Evolutionary conservation across 2,113 vertebrate species (phyloP).

Genomic region (Eurypyga helias): DNA sequence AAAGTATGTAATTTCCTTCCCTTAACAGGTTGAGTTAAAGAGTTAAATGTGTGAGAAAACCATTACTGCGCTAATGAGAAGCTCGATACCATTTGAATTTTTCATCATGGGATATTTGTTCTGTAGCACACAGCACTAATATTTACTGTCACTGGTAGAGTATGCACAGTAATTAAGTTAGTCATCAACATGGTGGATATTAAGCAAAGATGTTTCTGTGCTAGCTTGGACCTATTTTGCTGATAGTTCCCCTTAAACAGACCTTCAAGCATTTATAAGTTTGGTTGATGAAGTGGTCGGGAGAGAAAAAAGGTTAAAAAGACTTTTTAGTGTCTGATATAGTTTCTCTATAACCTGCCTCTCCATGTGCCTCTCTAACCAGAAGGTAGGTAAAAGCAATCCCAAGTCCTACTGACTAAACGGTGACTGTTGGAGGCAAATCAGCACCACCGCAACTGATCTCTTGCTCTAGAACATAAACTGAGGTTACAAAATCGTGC

Average conservation of each 20-base stretch:
- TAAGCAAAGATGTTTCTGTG: constrained; percentile 19
- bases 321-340: neutral
- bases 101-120: constrained; percentile 65
- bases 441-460: neutral
- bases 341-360: neutral
- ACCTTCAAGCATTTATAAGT: neutral
- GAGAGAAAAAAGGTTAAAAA: neutral
- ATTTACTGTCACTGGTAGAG: constrained; percentile 57
- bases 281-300: neutral
- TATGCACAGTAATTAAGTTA: constrained; percentile 46
- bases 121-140: constrained; percentile 60
- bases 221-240: neutral
- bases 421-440: neutral
- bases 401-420: neutral
- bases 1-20: constrained; percentile 48
- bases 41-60: constrained; percentile 61
- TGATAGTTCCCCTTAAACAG: neutral
- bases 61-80: constrained; percentile 69
- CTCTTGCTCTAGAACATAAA: neutral
- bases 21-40: constrained; percentile 60
- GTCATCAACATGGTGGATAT: neutral
- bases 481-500: rapidly evolving
- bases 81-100: constrained; percentile 61
- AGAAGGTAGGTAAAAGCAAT: neutral
- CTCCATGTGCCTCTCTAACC: neutral